Conservation (phyloP, 2,113 vertebrate genomes). For the Phalacrocorax brasilianus region DNA sequence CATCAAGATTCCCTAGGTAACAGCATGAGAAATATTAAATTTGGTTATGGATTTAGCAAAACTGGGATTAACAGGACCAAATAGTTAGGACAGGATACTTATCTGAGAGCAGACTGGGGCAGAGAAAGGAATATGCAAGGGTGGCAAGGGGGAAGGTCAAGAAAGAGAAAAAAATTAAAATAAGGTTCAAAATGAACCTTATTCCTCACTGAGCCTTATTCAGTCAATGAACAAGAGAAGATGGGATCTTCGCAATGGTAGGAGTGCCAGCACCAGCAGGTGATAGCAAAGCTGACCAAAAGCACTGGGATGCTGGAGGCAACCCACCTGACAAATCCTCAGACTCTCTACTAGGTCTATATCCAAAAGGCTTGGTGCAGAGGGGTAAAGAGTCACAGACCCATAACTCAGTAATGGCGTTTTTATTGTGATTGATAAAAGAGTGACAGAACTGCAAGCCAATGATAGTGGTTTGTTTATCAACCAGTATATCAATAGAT, state of each 20-base stretch:
- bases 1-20: background rate
- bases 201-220: background rate
- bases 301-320: background rate
- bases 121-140: background rate
- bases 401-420: background rate
- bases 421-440: background rate
- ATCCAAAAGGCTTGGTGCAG: background rate
- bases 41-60: background rate
- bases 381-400: background rate
- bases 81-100: background rate
- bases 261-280: too few relatives aligned
- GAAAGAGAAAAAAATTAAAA: background rate
- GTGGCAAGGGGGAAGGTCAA: background rate
- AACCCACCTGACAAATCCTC: background rate
- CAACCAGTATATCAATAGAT: background rate
- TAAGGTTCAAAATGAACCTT: background rate
- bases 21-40: background rate
- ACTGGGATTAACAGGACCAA: background rate
- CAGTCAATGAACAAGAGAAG: background rate
- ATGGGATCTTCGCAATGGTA: background rate
- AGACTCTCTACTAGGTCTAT: background rate
- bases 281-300: background rate
- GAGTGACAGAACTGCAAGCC: background rate
- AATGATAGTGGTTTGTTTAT: background rate
- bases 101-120: background rate